A percentile compares a stretch with the other conserved stretches of the same genome.
These are phyloP conservation scores for Cephalopachus bancanus DNA, from an alignment of 2,797 vertebrate genomes.

Conservation along the genomic window DNA sequence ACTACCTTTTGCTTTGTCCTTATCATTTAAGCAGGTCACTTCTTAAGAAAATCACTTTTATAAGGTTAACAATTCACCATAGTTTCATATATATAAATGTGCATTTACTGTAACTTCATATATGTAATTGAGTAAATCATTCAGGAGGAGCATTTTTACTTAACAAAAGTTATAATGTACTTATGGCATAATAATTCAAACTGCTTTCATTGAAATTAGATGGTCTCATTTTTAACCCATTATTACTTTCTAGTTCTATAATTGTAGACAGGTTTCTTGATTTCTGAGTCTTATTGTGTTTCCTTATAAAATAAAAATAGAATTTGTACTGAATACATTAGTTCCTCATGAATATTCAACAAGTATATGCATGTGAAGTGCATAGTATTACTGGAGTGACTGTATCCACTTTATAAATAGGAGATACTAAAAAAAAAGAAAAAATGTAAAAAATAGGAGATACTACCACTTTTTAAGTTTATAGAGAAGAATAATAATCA, in stretches of 20 bases:
- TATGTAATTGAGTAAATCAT: constrained; percentile 50
- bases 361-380: not conserved
- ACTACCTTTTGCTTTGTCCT: not conserved
- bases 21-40: not conserved
- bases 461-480: not conserved
- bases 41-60: constrained; percentile 9
- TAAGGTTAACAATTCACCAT: constrained; percentile 35
- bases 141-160: not conserved
- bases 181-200: not conserved
- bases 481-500: not conserved
- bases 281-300: not conserved
- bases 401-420: not conserved
- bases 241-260: not conserved
- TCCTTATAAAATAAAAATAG: not conserved
- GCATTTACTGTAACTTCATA: constrained; percentile 23
- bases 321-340: not conserved
- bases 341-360: not conserved
- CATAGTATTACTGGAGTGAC: not conserved
- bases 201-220: not conserved
- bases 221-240: not conserved
- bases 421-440: not conserved
- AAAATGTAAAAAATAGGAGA: not conserved
- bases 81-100: not conserved
- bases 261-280: not conserved
- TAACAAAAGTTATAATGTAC: not conserved